Conservation (phyloP, 2,113 vertebrate genomes). For the Burhinus oedicnemus region DNA sequence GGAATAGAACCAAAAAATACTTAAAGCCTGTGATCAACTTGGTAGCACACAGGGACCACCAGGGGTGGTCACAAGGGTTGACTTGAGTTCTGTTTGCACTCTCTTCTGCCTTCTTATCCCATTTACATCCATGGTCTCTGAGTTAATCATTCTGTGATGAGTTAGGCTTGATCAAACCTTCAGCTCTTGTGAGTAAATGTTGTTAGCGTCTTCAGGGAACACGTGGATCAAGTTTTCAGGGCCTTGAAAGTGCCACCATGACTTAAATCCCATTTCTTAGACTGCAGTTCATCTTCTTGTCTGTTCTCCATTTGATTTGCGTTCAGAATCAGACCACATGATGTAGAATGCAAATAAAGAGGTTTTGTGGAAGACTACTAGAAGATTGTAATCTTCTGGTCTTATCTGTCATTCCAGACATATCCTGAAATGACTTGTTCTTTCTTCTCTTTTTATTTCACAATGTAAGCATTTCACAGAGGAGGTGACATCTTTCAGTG, state of each 20-base stretch:
- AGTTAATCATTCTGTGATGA: neutral
- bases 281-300: neutral
- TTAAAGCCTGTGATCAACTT: neutral
- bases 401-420: conserved; percentile 47
- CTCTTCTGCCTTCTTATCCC: neutral
- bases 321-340: neutral
- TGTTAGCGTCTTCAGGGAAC: neutral
- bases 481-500: conserved; percentile 55
- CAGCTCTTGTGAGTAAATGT: neutral
- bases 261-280: neutral
- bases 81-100: neutral
- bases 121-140: neutral
- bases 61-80: neutral
- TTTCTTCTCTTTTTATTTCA: conserved; percentile 42
- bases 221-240: neutral
- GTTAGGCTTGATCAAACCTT: neutral
- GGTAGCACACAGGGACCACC: neutral
- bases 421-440: conserved; percentile 63
- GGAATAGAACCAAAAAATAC: neutral
- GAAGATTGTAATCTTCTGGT: conserved; percentile 29
- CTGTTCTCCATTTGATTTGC: neutral
- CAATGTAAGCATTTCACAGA: conserved; percentile 34
- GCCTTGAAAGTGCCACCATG: neutral
- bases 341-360: neutral
- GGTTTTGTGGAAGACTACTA: conserved; percentile 28